Base-by-base conservation (phyloP, 2,113 vertebrate genomes). In the Oxyura jamaicensis region DNA sequence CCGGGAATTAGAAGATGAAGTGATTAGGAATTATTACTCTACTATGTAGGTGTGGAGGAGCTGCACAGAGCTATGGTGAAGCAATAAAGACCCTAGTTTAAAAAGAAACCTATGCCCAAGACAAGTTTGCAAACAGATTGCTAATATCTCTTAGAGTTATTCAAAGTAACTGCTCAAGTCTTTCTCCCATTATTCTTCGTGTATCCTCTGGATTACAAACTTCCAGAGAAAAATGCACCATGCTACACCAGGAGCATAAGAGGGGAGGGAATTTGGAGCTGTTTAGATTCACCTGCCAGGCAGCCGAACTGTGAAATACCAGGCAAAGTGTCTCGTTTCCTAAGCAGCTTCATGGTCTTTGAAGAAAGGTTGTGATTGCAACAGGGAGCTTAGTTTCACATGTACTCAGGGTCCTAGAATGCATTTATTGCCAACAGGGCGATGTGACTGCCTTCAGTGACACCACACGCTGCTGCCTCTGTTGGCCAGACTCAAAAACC, bases 391-490 rank as follows among this genome's bases (percentile, higher is more conserved):
- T 12, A 35, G 19, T 81, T 88, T 59, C 46, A 36, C 1, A 1
- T 10, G 28, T 29, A n/a, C 21, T 23, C 11, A 9, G 26, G 11
- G 18, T 52, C 23, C 35, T 48, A 11, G 15, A 76, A 69, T 6
- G 2, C 41, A 53, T 58, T 29, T 36, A 8, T 28, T 89, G 42
- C 52, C 50, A 66, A 50, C 4, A 53, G 13, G 0, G 0, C 25
- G 21, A 66, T 20, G 6, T 11, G 26, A 33, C 22, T 60, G 3
- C 10, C 67, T 77, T 83, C 50, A 76, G 55, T 72, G 8, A 28
- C 60, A 59, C 20, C 35, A 21, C 17, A 4, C 1, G 3, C 23
- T 52, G 13, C 41, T 42, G 4, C 1, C 0, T 56, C 42, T 33
- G 22, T 66, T 65, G 77, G 48, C 39, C 48, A 72, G 35, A 21